These are phyloP conservation scores for Dipodomys merriami DNA, from an alignment of 2,113 vertebrate species.

Conservation along the genomic window DNA sequence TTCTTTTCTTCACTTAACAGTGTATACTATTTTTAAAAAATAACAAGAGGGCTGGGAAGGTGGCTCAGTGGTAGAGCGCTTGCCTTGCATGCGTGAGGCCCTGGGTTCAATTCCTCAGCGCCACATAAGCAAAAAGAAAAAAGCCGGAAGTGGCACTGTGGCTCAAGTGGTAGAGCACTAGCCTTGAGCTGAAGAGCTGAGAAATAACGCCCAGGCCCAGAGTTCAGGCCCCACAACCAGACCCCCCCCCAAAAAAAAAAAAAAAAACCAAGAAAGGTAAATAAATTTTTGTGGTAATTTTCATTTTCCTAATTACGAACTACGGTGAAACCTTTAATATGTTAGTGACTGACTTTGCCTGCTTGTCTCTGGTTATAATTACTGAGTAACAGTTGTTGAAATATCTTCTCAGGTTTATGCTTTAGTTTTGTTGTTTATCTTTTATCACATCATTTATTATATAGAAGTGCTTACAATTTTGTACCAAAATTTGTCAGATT, in stretches of 20 bases:
- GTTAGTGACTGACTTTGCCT: background rate
- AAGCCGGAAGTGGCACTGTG: too few relatives aligned
- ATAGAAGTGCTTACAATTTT: background rate
- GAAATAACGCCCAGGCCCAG: too few relatives aligned
- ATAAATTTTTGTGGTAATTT: constrained; percentile 16
- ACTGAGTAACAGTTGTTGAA: constrained; percentile 21
- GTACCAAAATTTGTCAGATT: constrained; percentile 13
- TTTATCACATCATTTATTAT: background rate
- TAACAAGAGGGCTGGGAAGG: too few relatives aligned
- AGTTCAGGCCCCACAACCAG: too few relatives aligned
- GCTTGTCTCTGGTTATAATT: constrained; percentile 8
- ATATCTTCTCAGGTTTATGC: constrained; percentile 1
- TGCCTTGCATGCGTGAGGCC: too few relatives aligned
- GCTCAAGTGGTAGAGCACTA: too few relatives aligned
- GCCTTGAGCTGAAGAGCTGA: too few relatives aligned
- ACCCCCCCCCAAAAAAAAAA: background rate
- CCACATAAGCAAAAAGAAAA: too few relatives aligned
- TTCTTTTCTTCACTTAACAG: background rate
- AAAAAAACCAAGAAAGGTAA: background rate
- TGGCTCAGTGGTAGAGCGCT: too few relatives aligned
- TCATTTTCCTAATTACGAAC: background rate
- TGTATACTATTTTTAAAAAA: background rate
- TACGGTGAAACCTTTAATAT: background rate
- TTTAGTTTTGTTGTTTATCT: background rate
- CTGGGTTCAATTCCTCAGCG: too few relatives aligned